Evolutionary conservation across 2,888 invertebrate genomes (phyloP), one percentile per base, ranked within the genome.

Genomic region (Disparrhopalites patrizii): DNA sequence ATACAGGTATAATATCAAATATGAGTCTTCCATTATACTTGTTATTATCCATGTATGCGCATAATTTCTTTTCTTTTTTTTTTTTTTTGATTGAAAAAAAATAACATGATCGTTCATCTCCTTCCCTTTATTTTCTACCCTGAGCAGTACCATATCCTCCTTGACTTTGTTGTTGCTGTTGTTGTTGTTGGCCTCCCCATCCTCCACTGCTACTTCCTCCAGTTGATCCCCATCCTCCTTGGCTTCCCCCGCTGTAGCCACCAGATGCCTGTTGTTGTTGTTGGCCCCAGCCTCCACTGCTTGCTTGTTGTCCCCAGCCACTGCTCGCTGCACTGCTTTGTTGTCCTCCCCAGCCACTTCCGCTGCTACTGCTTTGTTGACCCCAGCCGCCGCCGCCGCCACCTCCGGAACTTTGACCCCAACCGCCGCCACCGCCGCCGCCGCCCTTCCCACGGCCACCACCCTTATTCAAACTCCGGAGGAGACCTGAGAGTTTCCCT

Each of bases 371-470:
- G 57, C 36, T 36, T 23, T 23, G 28, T 57, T 57, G 57, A 36
- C 62, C 52, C 27, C 65, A 54, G 13, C 56, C 33, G 47, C 66
- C 66, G 20, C 66, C 56, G 10, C 60, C 57, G 31, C 67, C 67
- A 3, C 62, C 52, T 10, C 62, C 51, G 2, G 52, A 40, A 36
- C 64, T 62, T 36, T 52, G 30, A 5, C 67, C 65, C 25, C 50
- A 20, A 43, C 57, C 57, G 23, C 57, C 15, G 20, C 57, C 57
- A 1, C 58, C 60, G 10, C 68, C 67, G 15, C 65, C 64, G 5
- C 65, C 61, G 1, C 67, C 65, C 10, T 66, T 62, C 18, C 65
- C 61, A 20, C 66, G 65, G 50, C 68, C 63, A 55, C 68, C 63
- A 40, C 65, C 65, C 58, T 65, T 65, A 51, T 65, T 65, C 58